Conservation (phyloP, 2,797 vertebrate genomes). For the Typhlichthys subterraneus region DNA sequence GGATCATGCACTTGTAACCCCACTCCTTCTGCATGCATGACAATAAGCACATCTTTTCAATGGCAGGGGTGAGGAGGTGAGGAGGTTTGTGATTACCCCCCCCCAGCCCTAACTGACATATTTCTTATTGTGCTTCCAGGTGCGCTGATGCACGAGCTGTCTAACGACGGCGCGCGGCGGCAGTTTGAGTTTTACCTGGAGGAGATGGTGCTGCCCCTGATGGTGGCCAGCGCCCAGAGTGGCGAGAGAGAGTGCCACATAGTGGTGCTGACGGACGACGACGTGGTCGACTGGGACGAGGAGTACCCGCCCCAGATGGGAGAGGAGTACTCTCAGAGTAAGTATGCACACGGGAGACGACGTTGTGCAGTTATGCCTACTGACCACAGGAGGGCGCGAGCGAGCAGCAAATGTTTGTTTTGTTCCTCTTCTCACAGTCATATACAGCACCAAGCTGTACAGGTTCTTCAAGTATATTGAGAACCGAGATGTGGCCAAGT, state of each 20-base stretch:
- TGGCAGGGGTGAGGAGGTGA: no score
- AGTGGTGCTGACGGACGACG: slow-evolving; percentile 96
- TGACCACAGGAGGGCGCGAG: background rate
- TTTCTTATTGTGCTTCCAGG: slow-evolving; percentile 69
- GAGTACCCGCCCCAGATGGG: slow-evolving; percentile 99
- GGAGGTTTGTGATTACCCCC: no score
- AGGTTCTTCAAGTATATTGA: slow-evolving; percentile 99
- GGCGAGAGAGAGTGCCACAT: slow-evolving; percentile 98
- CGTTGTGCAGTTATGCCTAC: background rate
- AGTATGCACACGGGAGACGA: slow-evolving; percentile 42
- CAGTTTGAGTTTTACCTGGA: slow-evolving; percentile 98
- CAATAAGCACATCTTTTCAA: no score
- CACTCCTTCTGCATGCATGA: no score
- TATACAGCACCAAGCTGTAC: slow-evolving; percentile 99
- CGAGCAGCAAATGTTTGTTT: slow-evolving; percentile 2
- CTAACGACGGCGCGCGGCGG: slow-evolving; percentile 93
- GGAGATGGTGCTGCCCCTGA: slow-evolving; percentile 96
- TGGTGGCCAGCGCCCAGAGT: slow-evolving; percentile 96
- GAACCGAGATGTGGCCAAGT: slow-evolving; percentile 98
- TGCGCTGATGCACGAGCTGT: slow-evolving; percentile 98
- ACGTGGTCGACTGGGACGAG: slow-evolving; percentile 98
- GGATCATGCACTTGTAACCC: no score
- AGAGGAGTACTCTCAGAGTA: slow-evolving; percentile 98
- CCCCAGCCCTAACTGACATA: no score
- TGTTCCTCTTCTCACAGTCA: slow-evolving; percentile 79